Evolutionary conservation across 2,888 invertebrate genomes (phyloP).

Genomic region (Lymantria monacha): DNA sequence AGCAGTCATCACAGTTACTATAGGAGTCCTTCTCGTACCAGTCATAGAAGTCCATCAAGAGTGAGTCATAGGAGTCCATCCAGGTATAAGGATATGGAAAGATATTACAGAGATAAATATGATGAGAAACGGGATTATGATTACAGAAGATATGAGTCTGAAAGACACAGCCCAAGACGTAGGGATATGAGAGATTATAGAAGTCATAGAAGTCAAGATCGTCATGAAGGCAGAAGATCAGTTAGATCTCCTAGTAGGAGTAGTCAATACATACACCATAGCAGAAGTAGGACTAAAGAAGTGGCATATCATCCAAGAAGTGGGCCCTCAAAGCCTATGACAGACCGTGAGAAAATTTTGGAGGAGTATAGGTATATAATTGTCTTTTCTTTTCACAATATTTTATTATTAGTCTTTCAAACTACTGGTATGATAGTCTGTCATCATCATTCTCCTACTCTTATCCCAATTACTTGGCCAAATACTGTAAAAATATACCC

Average conservation of each 20-base stretch:
- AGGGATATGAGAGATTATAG: constrained; percentile 28
- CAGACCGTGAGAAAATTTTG: constrained; percentile 71
- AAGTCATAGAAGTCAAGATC: constrained; percentile 40
- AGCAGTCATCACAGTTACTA: constrained; percentile 1
- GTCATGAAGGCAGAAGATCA: constrained; percentile 15
- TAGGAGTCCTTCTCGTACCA: constrained; percentile 18
- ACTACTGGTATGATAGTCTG: too few species aligned
- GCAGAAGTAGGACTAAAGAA: constrained; percentile 38
- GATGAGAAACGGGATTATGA: constrained; percentile 38
- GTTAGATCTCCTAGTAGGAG: constrained; percentile 48
- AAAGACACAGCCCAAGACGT: constrained; percentile 41
- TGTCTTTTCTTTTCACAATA: not conserved
- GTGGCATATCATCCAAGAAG: constrained; percentile 36
- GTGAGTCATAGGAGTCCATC: constrained; percentile 30
- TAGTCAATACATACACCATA: constrained; percentile 32
- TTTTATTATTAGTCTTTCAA: too few species aligned
- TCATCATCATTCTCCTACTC: too few species aligned
- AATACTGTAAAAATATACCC: too few species aligned
- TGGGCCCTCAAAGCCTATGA: constrained; percentile 49
- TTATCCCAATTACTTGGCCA: too few species aligned
- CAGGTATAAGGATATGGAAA: constrained; percentile 38
- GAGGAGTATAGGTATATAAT: constrained; percentile 65
- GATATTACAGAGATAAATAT: constrained; percentile 30
- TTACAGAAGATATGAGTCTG: constrained; percentile 47
- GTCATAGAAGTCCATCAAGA: not conserved